Evolutionary conservation across 2,888 invertebrate genomes (phyloP), one percentile per base, ranked within the genome.

Genomic region (Chrysolina oricalcia): DNA sequence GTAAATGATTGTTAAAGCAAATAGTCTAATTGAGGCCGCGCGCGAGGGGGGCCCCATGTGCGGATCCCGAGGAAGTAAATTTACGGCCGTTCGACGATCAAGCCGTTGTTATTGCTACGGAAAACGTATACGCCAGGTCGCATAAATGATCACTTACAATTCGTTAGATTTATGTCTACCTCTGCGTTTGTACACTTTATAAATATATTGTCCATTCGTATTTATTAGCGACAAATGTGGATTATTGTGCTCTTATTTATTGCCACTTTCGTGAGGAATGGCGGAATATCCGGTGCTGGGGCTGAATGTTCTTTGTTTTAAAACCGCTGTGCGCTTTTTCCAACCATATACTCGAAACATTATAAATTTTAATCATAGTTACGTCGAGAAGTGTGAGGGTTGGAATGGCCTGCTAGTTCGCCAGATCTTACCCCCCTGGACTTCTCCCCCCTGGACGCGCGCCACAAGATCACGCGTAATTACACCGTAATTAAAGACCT

Each of bases 21-120:
- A 88, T 87, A 87, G 87, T 88, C 88, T 88, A 88, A 88, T 87
- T 87, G 88, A 87, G 86, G 86, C 84, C 84, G 84, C 86, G 85
- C 86, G 86, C 86, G 73, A 73, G 43, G 85, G 80, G 85, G 85
- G 84, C 83, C 86, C 85, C 87, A 87, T 87, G 84, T 88, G 87
- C 84, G 82, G 81, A 81, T 80, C 74, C 59, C 35, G 59, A 13
- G 59, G 80, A 74, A 70, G 72, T 76, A 74, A 80, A 77, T 79
- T 79, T 74, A 84, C 84, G 77, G 81, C 79, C 80, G 80, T 75
- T 73, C 77, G 74, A 77, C 74, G 79, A 82, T 79, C 80, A 78
- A 73, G 81, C 77, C 80, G 75, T 79, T 83, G 83, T 84, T 85
- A 84, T 85, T 84, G 81, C 81, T 75, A 81, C 83, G 80, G 83